Percentiles rank a stretch among this genome's conserved stretches.
Conservation (phyloP, 2,113 vertebrate species). For the Thymallus thymallus region DNA sequence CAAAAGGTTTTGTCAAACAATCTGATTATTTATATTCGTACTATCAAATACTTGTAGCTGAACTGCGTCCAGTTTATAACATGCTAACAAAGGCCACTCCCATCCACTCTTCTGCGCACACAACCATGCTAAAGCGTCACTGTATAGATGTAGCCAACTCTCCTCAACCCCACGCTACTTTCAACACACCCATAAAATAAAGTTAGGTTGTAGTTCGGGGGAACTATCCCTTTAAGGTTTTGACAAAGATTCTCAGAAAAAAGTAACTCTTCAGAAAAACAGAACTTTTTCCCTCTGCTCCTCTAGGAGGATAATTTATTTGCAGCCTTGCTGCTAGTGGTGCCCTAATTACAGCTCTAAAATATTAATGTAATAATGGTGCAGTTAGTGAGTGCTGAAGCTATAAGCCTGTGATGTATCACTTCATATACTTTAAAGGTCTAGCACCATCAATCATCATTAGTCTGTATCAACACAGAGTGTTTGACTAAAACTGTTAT, state of each 20-base stretch:
- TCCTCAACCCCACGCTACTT: too few relatives aligned
- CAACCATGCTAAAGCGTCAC: too few relatives aligned
- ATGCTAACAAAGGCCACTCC: too few relatives aligned
- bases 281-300: conserved; percentile 2
- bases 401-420: conserved; percentile 56
- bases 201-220: neutral
- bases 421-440: conserved; percentile 42
- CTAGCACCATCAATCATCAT: conserved; percentile 59
- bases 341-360: conserved; percentile 50
- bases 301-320: conserved; percentile 12
- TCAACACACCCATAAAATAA: neutral
- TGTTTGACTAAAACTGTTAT: conserved; percentile 59
- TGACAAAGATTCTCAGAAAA: neutral
- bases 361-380: conserved; percentile 57
- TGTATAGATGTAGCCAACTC: too few relatives aligned
- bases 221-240: neutral
- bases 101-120: too few relatives aligned
- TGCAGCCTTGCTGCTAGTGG: conserved; percentile 1
- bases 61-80: too few relatives aligned
- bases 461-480: conserved; percentile 56
- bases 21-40: too few relatives aligned
- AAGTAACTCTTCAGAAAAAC: neutral
- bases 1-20: neutral
- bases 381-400: conserved; percentile 46
- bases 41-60: too few relatives aligned